Conservation (phyloP, 2,888 invertebrate species). For the Chloromyia formosa region DNA sequence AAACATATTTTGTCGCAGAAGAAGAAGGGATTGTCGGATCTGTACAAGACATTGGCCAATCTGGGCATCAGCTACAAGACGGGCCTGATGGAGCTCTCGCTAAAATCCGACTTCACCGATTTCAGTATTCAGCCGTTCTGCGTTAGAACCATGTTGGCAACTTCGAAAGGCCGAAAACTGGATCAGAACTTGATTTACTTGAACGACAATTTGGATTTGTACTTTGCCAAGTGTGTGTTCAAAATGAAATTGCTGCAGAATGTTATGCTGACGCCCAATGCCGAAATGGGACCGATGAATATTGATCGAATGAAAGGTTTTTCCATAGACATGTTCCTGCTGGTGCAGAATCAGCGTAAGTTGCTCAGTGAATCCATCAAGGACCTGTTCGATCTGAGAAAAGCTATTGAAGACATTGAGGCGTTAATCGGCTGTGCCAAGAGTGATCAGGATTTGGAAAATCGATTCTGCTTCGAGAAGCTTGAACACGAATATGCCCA, state of each 20-base stretch:
- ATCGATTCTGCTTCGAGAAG: slow-evolving; percentile 38
- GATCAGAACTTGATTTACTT: slow-evolving; percentile 61
- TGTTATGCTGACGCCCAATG: slow-evolving; percentile 70
- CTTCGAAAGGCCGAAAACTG: slow-evolving; percentile 67
- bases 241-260: slow-evolving; percentile 61
- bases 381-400: slow-evolving; percentile 68
- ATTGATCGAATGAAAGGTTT: slow-evolving; percentile 89
- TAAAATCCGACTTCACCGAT: slow-evolving; percentile 68
- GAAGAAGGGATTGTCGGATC: slow-evolving; percentile 82
- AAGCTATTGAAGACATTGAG: slow-evolving; percentile 62
- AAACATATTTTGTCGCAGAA: slow-evolving; percentile 86
- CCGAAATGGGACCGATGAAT: slow-evolving; percentile 82
- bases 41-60: slow-evolving; percentile 80
- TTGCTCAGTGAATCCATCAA: slow-evolving; percentile 69
- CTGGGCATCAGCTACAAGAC: slow-evolving; percentile 84
- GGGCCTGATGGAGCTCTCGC: slow-evolving; percentile 73
- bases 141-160: slow-evolving; percentile 68
- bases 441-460: background rate
- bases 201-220: slow-evolving; percentile 59
- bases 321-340: slow-evolving; percentile 77
- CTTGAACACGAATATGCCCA: slow-evolving; percentile 53
- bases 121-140: slow-evolving; percentile 76
- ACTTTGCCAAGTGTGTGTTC: slow-evolving; percentile 61
- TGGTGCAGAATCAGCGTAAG: slow-evolving; percentile 74
- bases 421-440: slow-evolving; percentile 43